phyloP scores from a whole-genome alignment of 2,888 invertebrate genomes.

The Sinelater perroti region DNA sequence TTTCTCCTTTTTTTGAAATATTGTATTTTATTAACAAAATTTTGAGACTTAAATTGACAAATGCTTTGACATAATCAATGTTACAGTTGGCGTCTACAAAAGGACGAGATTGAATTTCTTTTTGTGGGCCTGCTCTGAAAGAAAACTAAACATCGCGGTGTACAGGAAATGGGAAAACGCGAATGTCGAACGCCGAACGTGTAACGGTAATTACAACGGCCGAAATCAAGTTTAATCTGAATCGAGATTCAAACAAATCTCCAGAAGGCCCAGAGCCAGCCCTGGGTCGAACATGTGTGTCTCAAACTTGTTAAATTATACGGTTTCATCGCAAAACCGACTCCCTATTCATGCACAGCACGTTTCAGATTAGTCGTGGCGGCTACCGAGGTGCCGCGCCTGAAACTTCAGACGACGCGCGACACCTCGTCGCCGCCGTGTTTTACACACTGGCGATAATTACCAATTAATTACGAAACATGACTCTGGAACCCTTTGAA shows the following conservation, averaged over 20 bases:
- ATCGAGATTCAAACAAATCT: constrained; percentile 34
- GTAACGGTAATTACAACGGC: constrained; percentile 22
- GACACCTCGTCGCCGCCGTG: constrained; percentile 33
- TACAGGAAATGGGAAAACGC: too few relatives aligned
- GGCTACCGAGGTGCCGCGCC: constrained; percentile 44
- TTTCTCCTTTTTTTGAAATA: too few relatives aligned
- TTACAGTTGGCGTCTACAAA: too few relatives aligned
- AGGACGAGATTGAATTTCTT: too few relatives aligned
- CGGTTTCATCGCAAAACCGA: constrained; percentile 52
- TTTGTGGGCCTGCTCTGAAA: too few relatives aligned
- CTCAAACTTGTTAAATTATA: constrained; percentile 55
- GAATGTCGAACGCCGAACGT: too few relatives aligned
- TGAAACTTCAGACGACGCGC: constrained; percentile 40
- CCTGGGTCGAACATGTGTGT: constrained; percentile 35
- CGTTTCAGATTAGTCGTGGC: constrained; percentile 56
- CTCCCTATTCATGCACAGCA: constrained; percentile 51
- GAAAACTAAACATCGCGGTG: too few relatives aligned
- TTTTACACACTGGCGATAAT: constrained; percentile 31
- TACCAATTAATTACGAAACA: constrained; percentile 29
- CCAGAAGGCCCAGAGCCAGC: constrained; percentile 15
- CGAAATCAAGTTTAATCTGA: constrained; percentile 28
- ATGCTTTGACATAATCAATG: too few relatives aligned
- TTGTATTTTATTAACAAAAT: too few relatives aligned
- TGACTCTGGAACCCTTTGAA: constrained; percentile 1
- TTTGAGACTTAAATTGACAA: too few relatives aligned